These are phyloP conservation scores for Agonopterix alstromeriana DNA, from an alignment of 2,888 invertebrate species.

Conservation along the genomic window DNA sequence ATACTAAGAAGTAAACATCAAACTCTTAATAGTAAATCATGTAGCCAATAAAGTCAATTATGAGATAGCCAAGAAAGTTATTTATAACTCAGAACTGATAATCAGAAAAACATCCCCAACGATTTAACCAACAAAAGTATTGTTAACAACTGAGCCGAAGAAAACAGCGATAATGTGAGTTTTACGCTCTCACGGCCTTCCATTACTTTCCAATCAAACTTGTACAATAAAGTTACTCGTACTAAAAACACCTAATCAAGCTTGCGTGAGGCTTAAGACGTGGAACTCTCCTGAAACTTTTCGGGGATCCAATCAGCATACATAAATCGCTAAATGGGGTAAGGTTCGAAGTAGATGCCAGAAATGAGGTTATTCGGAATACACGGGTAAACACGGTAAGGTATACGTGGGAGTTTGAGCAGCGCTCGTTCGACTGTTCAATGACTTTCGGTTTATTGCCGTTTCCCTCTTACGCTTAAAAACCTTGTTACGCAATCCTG, in stretches of 20 bases:
- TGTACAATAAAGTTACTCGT: slow-evolving; percentile 45
- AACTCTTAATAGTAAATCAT: slow-evolving; percentile 11
- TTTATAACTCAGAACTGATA: slow-evolving; percentile 7
- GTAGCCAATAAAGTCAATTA: slow-evolving; percentile 11
- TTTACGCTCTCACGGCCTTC: slow-evolving; percentile 30
- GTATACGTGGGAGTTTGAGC: slow-evolving; percentile 9
- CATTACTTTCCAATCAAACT: slow-evolving; percentile 58
- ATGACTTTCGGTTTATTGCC: slow-evolving; percentile 4
- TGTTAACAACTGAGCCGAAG: slow-evolving; percentile 20
- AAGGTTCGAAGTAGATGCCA: slow-evolving; percentile 24
- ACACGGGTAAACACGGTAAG: slow-evolving; percentile 18
- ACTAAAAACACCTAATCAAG: slow-evolving; percentile 50
- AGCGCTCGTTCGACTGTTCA: slow-evolving; percentile 5
- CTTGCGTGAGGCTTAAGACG: slow-evolving; percentile 22
- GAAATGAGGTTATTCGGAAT: slow-evolving; percentile 24
- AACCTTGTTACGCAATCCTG: background rate
- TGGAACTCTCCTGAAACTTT: slow-evolving; percentile 29
- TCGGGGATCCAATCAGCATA: slow-evolving; percentile 45
- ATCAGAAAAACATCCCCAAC: slow-evolving; percentile 18
- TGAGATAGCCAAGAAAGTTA: slow-evolving; percentile 7
- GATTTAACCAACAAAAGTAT: slow-evolving; percentile 30
- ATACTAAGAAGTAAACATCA: slow-evolving; percentile 1
- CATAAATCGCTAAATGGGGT: slow-evolving; percentile 45
- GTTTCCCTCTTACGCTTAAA: background rate
- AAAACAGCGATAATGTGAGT: slow-evolving; percentile 36